phyloP scores from a whole-genome alignment of 2,113 vertebrate species.

The Lamprotornis superbus region DNA sequence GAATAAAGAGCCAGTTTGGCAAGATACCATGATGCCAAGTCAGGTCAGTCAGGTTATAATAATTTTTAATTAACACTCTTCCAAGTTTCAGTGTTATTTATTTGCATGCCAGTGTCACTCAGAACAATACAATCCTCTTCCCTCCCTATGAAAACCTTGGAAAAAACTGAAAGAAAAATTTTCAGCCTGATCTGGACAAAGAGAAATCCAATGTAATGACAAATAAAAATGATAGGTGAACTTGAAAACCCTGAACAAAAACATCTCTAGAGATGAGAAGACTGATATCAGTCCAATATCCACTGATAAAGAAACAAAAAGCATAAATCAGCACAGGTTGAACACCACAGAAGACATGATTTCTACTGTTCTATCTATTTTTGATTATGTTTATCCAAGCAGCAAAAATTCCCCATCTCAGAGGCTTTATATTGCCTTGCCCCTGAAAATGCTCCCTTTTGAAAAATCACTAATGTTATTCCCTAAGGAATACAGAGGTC shows the following conservation, averaged over 20 bases:
- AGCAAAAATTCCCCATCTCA: neutral
- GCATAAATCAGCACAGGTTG: neutral
- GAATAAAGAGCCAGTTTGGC: slow-evolving; percentile 51
- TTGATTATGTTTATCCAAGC: neutral
- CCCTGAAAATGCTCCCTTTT: neutral
- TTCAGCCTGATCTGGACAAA: neutral
- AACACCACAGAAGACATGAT: neutral
- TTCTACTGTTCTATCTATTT: neutral
- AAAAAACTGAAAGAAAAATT: neutral
- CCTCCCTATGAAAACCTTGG: neutral
- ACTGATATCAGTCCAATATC: neutral
- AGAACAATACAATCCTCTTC: neutral
- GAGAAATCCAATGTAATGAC: neutral
- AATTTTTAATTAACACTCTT: slow-evolving; percentile 57
- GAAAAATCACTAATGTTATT: neutral
- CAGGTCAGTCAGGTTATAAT: slow-evolving; percentile 59
- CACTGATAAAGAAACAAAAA: neutral
- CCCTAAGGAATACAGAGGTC: neutral
- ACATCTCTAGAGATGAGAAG: neutral
- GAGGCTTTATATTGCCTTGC: neutral
- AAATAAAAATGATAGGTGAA: neutral
- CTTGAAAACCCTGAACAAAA: neutral
- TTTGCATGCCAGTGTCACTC: slow-evolving; percentile 10
- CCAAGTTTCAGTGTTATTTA: slow-evolving; percentile 58
- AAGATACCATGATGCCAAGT: slow-evolving; percentile 29